These are phyloP conservation scores for Arizona elegans DNA, from an alignment of 2,113 vertebrate genomes.

Conservation along the genomic window DNA sequence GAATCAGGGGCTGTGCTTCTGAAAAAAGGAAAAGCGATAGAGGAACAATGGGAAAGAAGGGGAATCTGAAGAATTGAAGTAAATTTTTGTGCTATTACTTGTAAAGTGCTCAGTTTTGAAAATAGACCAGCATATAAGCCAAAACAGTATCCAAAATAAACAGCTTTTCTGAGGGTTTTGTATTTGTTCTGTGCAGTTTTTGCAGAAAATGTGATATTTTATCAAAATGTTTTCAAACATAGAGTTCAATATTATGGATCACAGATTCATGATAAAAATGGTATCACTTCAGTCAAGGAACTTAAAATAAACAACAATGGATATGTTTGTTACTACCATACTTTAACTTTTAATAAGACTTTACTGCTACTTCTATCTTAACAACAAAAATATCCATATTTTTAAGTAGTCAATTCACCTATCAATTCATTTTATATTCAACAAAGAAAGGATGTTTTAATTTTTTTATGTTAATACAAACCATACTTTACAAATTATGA, in stretches of 20 bases:
- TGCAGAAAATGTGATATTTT: not conserved
- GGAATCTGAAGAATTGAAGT: conserved; percentile 36
- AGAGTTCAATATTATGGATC: not conserved
- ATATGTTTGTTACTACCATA: not conserved
- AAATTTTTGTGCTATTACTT: not conserved
- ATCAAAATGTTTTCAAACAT: not conserved
- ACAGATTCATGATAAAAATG: not conserved
- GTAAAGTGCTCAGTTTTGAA: not conserved
- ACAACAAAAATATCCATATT: not conserved
- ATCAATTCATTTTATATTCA: not conserved
- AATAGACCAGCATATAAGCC: not conserved
- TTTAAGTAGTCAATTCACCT: not conserved
- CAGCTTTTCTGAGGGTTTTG: not conserved
- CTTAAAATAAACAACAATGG: not conserved
- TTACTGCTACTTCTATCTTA: not conserved
- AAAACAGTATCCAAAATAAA: not conserved
- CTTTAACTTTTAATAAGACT: not conserved
- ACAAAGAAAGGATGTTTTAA: not conserved
- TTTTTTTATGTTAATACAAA: not conserved
- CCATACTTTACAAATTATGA: not conserved
- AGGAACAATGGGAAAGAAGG: conserved; percentile 12
- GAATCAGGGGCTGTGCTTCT: conserved; percentile 20
- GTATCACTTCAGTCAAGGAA: not conserved
- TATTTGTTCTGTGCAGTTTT: not conserved
- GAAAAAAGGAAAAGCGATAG: conserved; percentile 9